Evolutionary conservation across 2,888 invertebrate genomes (phyloP).

Genomic region (Acleris sparsana): DNA sequence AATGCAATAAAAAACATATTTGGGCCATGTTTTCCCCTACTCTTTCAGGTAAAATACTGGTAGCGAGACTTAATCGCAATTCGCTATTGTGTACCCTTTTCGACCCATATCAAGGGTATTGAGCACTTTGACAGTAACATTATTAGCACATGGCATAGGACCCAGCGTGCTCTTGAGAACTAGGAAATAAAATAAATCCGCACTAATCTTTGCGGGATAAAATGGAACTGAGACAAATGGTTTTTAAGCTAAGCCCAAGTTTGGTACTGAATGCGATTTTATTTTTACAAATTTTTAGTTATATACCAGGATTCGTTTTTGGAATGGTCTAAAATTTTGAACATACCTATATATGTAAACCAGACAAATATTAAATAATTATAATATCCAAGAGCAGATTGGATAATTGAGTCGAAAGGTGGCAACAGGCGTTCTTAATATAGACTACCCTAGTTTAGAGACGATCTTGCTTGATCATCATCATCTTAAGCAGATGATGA

Average conservation of each 20-base stretch:
- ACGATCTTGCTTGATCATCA: too few relatives aligned
- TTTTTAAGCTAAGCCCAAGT: background rate
- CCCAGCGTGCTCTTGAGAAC: constrained; percentile 51
- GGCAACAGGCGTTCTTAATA: too few relatives aligned
- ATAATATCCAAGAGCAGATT: too few relatives aligned
- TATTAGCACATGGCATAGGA: constrained; percentile 69
- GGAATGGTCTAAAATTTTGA: too few relatives aligned
- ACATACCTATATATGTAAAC: too few relatives aligned
- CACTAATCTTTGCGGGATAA: constrained; percentile 47
- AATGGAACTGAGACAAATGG: constrained; percentile 10
- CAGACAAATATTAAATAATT: too few relatives aligned
- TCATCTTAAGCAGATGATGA: too few relatives aligned
- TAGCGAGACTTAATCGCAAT: constrained; percentile 49
- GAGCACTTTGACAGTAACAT: constrained; percentile 71
- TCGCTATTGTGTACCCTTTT: constrained; percentile 62
- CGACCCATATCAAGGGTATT: constrained; percentile 68
- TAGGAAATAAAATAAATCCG: constrained; percentile 58
- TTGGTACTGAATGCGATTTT: too few relatives aligned
- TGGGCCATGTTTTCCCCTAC: constrained; percentile 53
- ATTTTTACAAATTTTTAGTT: too few relatives aligned
- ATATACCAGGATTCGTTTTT: too few relatives aligned
- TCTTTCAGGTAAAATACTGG: constrained; percentile 60
- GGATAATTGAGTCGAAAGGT: too few relatives aligned
- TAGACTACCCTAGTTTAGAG: too few relatives aligned
- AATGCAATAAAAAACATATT: constrained; percentile 57